These are phyloP conservation scores for Coenonympha arcania DNA, from an alignment of 2,888 invertebrate genomes.

Conservation along the genomic window DNA sequence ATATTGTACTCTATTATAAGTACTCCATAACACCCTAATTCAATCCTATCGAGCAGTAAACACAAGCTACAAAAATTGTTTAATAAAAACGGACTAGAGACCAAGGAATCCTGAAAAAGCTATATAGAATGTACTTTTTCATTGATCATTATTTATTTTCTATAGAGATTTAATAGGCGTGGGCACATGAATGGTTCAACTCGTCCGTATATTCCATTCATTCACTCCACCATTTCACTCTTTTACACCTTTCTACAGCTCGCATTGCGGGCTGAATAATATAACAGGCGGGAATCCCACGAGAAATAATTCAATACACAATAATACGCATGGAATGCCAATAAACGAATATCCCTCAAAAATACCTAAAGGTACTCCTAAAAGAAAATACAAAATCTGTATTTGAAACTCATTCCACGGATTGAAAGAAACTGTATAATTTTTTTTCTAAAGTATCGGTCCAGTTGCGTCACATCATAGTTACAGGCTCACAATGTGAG, in stretches of 20 bases:
- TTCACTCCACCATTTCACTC: constrained; percentile 65
- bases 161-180: neutral
- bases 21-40: no score
- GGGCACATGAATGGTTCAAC: constrained; percentile 28
- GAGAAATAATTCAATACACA: constrained; percentile 49
- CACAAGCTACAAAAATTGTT: neutral
- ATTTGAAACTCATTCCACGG: neutral
- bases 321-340: constrained; percentile 38
- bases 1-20: no score
- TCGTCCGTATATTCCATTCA: constrained; percentile 61
- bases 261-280: constrained; percentile 65
- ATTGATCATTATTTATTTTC: neutral
- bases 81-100: no score
- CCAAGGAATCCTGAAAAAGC: no score
- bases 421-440: neutral
- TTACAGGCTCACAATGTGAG: constrained; percentile 19
- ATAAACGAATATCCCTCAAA: constrained; percentile 35
- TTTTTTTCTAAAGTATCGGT: constrained; percentile 10
- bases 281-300: constrained; percentile 52
- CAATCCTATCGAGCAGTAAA: no score
- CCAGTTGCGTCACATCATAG: constrained; percentile 9
- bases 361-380: constrained; percentile 5
- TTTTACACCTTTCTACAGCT: constrained; percentile 68
- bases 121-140: neutral
- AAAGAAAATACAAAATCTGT: neutral